Percentiles rank a stretch among this genome's conserved stretches.
Evolutionary conservation across 2,888 invertebrate genomes (phyloP).

Genomic region (Lordiphosa andalusiaca): DNA sequence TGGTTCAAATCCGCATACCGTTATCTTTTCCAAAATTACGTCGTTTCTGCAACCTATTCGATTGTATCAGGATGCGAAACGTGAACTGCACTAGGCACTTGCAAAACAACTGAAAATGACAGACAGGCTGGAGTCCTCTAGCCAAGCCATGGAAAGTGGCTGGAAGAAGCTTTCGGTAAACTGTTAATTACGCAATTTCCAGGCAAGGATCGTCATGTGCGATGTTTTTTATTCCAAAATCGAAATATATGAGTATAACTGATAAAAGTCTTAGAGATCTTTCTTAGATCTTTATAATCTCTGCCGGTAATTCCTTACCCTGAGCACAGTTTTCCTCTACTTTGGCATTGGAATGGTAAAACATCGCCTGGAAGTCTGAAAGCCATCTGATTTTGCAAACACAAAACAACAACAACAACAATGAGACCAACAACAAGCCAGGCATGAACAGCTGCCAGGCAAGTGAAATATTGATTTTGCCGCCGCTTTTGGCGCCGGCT

Average conservation of each 20-base stretch:
- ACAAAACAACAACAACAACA: constrained; percentile 14
- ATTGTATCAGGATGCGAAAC: no score
- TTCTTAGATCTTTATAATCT: not conserved
- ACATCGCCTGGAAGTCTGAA: constrained; percentile 34
- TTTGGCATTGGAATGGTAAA: constrained; percentile 1
- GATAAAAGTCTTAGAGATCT: not conserved
- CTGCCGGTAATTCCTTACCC: no score
- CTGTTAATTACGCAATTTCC: constrained; percentile 73
- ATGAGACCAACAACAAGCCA: constrained; percentile 3
- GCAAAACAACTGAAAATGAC: constrained; percentile 36
- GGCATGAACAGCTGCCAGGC: constrained; percentile 55
- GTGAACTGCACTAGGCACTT: constrained; percentile 43
- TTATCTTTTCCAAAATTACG: no score
- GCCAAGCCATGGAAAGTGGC: no score
- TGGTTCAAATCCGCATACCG: no score
- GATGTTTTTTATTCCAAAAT: no score
- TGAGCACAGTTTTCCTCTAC: no score
- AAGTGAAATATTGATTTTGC: constrained; percentile 63
- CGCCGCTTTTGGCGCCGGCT: constrained; percentile 29
- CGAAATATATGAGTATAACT: no score
- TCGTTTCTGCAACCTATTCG: no score
- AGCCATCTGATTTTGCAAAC: constrained; percentile 56
- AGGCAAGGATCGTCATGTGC: constrained; percentile 17
- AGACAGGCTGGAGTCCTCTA: constrained; percentile 10
- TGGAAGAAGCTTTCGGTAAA: not conserved